Evolutionary conservation across 2,888 invertebrate genomes (phyloP), one percentile per base, ranked within the genome.

Genomic region (Scrobipalpa costella): DNA sequence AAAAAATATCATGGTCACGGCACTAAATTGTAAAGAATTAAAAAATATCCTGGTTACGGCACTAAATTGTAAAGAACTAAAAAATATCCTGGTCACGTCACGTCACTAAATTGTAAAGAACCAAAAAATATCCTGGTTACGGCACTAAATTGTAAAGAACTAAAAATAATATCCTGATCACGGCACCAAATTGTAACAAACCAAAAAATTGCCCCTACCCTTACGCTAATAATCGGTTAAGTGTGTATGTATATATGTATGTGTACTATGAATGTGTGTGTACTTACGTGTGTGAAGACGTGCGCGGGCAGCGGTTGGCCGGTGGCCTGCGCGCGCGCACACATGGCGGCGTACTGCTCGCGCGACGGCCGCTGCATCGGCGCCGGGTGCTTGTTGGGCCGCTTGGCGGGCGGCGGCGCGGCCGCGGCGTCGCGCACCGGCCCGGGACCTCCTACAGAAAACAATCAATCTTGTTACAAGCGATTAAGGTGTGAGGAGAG

Each of bases 301-400:
- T 95, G 95, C 75, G 94, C 93, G 67, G 95, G 94, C 80, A 94
- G 88, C 73, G 94, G 93, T 81, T 94, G 94, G 0, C 94, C 94
- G 65, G 94, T 94, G 79, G 94, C 94, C 81, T 92, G 92, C 68
- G 93, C 93, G 78, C 93, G 92, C 73, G 94, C 94, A 76, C 94
- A 94, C 93, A 94, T 94, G 72, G 94, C 94, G 71, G 94, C 94
- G 90, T 94, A 94, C 85, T 94, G 94, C 81, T 95, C 95, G 75
- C 94, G 93, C 78, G 93, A 93, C 69, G 94, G 94, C 79, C 94
- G 93, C 89, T 94, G 94, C 83, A 94, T 93, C 74, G 94, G 94
- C 91, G 94, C 93, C 62, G 94, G 94, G 89, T 95, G 95, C 91
- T 95, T 95, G 87, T 94, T 94, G 74, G 95, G 95, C 73, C 97